Conservation (phyloP, 2,888 invertebrate genomes). For the Eucera pruinosa region DNA sequence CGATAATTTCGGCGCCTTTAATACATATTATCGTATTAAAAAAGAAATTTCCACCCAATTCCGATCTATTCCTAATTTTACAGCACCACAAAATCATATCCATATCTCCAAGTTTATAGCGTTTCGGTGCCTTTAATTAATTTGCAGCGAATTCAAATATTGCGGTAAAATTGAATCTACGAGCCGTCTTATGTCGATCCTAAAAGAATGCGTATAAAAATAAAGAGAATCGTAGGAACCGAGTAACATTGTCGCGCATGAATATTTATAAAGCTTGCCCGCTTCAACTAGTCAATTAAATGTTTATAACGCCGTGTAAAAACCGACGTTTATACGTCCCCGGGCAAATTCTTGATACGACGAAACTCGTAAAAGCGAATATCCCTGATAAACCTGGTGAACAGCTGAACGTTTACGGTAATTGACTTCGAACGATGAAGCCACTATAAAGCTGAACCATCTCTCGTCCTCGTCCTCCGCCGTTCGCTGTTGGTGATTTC, state of each 20-base stretch:
- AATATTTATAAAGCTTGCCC: conserved; percentile 11
- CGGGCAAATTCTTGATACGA: not conserved
- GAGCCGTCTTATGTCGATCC: not conserved
- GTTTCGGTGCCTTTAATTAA: not conserved
- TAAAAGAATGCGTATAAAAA: not conserved
- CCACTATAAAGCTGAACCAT: conserved; percentile 6
- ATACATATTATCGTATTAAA: too few relatives aligned
- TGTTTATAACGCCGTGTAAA: not conserved
- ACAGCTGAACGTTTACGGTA: conserved; percentile 23
- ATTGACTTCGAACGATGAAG: conserved; percentile 23
- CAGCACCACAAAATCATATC: too few relatives aligned
- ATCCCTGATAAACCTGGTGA: conserved; percentile 18
- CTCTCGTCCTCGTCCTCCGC: not conserved
- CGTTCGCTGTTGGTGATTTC: conserved; percentile 29
- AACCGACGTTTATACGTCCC: not conserved
- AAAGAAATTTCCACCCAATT: too few relatives aligned
- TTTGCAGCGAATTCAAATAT: too few relatives aligned
- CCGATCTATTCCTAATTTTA: too few relatives aligned
- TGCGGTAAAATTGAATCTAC: too few relatives aligned
- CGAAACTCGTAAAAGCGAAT: conserved; percentile 20
- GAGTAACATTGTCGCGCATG: not conserved
- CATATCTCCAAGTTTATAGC: too few relatives aligned
- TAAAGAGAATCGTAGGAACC: not conserved
- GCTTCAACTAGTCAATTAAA: not conserved
- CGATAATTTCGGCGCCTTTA: too few relatives aligned